Percentiles rank a stretch among this genome's conserved stretches.
Conservation (phyloP, 2,113 vertebrate species). For the Lophochroa leadbeateri region DNA sequence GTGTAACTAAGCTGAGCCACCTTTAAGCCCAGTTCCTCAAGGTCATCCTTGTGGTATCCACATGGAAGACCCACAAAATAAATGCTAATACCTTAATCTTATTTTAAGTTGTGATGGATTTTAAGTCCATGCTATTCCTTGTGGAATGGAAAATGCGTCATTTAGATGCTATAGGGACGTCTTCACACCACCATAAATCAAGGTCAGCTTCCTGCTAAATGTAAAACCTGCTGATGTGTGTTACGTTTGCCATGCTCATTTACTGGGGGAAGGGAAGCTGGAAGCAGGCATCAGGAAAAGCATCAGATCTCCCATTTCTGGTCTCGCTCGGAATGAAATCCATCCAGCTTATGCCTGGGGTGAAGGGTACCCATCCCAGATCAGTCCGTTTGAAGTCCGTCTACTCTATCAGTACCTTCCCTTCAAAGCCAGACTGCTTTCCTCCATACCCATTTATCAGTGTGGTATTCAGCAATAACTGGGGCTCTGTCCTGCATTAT, state of each 20-base stretch:
- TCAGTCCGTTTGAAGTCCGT: neutral
- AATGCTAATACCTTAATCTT: neutral
- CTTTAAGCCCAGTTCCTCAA: neutral
- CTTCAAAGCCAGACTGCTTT: neutral
- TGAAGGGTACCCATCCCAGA: neutral
- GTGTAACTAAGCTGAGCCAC: neutral
- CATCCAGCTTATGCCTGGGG: neutral
- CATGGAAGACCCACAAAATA: neutral
- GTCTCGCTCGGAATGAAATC: neutral
- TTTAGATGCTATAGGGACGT: neutral
- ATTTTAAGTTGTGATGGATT: neutral
- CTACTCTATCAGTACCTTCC: neutral
- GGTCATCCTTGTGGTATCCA: neutral
- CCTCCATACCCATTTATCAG: neutral
- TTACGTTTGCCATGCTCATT: neutral
- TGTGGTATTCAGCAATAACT: neutral
- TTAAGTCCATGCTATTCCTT: neutral
- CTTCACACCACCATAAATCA: neutral
- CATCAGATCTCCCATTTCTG: neutral
- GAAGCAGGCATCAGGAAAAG: neutral
- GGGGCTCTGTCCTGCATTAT: neutral
- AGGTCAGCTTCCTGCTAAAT: neutral
- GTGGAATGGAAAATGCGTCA: neutral
- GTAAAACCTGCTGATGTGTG: neutral
- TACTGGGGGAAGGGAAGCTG: neutral